These are phyloP conservation scores for Platyscelio sp. DNA, from an alignment of 2,888 invertebrate genomes.

Conservation along the genomic window DNA sequence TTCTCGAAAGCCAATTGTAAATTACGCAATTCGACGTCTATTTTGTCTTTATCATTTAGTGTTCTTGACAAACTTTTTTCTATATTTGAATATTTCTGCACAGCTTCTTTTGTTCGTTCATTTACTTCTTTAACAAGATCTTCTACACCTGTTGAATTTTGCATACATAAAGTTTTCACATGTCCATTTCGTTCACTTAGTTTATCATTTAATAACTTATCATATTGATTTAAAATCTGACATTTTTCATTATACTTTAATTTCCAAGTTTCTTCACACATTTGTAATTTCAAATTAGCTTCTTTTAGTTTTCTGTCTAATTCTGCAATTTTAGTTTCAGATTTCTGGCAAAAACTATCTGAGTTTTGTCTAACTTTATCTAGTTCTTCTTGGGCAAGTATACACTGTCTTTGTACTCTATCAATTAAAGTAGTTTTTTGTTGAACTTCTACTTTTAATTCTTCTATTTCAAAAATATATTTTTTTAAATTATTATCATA, in stretches of 20 bases:
- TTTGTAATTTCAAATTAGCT: constrained; percentile 74
- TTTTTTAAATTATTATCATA: constrained; percentile 88
- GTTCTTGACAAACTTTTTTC: constrained; percentile 79
- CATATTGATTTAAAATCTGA: constrained; percentile 75
- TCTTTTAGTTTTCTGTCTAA: constrained; percentile 78
- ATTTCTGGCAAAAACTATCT: constrained; percentile 74
- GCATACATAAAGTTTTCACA: constrained; percentile 74
- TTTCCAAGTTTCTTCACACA: constrained; percentile 71
- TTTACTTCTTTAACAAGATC: constrained; percentile 78
- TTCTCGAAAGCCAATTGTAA: constrained; percentile 87
- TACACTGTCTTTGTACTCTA: constrained; percentile 86
- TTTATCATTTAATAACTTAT: constrained; percentile 76
- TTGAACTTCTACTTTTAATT: constrained; percentile 84
- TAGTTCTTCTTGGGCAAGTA: constrained; percentile 86
- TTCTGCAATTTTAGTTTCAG: constrained; percentile 74
- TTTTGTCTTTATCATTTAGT: constrained; percentile 86
- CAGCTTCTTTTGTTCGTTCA: constrained; percentile 77
- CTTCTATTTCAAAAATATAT: constrained; percentile 87
- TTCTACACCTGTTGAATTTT: constrained; percentile 74
- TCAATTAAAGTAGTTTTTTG: constrained; percentile 86
- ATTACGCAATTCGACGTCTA: constrained; percentile 87
- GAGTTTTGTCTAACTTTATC: constrained; percentile 81
- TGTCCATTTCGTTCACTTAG: constrained; percentile 75
- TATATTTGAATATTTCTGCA: constrained; percentile 78
- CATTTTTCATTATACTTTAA: constrained; percentile 76